Conservation (phyloP, 2,797 vertebrate genomes). For the Tamandua tetradactyla region DNA sequence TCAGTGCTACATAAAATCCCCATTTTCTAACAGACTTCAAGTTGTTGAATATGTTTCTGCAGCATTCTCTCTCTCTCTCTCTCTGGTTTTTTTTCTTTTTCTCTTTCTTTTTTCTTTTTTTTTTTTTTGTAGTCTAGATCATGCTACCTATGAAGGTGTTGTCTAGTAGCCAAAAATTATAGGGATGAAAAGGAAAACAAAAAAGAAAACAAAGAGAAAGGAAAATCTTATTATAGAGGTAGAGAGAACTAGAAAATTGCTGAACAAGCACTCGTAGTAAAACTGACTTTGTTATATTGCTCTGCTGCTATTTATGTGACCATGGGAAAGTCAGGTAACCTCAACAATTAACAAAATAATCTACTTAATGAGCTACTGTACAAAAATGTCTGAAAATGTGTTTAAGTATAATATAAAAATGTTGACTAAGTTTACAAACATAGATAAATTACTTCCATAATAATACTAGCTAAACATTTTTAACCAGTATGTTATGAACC, state of each 20-base stretch:
- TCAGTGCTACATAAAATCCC: neutral
- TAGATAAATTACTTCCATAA: neutral
- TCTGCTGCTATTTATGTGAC: neutral
- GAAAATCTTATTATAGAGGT: neutral
- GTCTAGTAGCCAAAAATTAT: neutral
- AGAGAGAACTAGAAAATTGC: neutral
- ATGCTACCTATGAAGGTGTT: neutral
- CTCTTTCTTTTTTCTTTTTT: too few species aligned
- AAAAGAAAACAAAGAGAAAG: neutral
- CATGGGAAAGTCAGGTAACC: neutral
- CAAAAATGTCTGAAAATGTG: constrained; percentile 6
- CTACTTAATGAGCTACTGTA: neutral
- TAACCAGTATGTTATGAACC: neutral
- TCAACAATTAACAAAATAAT: constrained; percentile 9
- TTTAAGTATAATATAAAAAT: constrained; percentile 22
- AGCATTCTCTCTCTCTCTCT: neutral
- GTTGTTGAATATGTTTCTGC: neutral
- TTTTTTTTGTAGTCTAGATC: neutral
- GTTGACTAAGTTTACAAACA: neutral
- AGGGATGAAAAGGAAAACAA: neutral
- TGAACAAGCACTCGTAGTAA: neutral
- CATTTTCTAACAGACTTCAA: neutral
- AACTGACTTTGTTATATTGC: neutral
- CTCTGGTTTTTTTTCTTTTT: too few species aligned
- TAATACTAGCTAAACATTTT: neutral